Evolutionary conservation across 2,113 vertebrate genomes (phyloP), one percentile per base, ranked within the genome.

Genomic region (Anas platyrhynchos): DNA sequence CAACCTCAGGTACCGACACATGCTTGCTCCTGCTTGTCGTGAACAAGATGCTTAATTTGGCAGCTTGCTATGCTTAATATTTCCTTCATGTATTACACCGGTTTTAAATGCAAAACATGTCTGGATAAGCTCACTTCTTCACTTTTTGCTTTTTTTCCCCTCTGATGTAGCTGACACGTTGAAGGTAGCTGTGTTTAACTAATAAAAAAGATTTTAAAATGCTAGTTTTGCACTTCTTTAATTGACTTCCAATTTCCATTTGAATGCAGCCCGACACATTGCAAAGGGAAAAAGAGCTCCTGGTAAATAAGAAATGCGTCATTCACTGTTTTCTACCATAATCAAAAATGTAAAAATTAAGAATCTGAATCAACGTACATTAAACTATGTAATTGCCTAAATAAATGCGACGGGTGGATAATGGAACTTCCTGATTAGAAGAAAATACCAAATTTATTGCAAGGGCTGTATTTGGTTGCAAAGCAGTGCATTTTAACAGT

Each of bases 191-290:
- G 22, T 63, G 31, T 93, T 93, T 72, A 88, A 85, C 88, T 85
- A 88, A 91, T 77, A 83, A 77, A 76, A 76, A 66, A 58, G 56
- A 61, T 90, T 86, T 95, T 93, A 86, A 95, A 95, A 85, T 79
- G 88, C 94, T 86, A 85, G 29, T 79, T 93, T 86, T 69, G 88
- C 88, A 83, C 81, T 91, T 95, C 85, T 89, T 91, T 89, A 95
- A 89, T 93, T 95, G 94, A 81, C 76, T 95, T 55, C 56, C 72
- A 63, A 75, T 93, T 95, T 68, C 88, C 44, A 88, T 86, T 69
- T 32, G 2, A 50, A n/a, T 62, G 54, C 93, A 84, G 63, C 69
- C 54, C 6, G 52, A 52, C 89, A 62, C 27, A 6, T 29, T 11
- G 65, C 15, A 9, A 73, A 58, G 48, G 41, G 20, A 38, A 38